Percentiles rank a stretch among this genome's conserved stretches.
Evolutionary conservation across 2,888 invertebrate species (phyloP).

Genomic region (Bedellia somnulentella): DNA sequence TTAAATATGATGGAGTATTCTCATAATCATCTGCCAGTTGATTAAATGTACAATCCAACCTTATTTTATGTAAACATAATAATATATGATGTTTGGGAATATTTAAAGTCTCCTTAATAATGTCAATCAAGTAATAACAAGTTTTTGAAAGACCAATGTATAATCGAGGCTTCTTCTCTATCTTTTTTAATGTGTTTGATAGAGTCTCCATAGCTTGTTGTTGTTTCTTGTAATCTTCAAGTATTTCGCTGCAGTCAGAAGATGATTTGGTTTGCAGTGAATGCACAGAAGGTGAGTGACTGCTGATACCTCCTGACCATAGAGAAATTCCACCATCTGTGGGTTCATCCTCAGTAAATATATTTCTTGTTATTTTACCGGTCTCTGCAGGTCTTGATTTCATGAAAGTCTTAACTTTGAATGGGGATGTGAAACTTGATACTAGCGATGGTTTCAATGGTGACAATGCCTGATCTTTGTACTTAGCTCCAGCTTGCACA

Average conservation of each 20-base stretch:
- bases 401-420: not conserved
- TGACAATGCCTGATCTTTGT: slow-evolving; percentile 8
- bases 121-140: slow-evolving; percentile 5
- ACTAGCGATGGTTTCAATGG: slow-evolving; percentile 6
- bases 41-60: slow-evolving; percentile 2
- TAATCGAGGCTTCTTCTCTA: slow-evolving; percentile 5
- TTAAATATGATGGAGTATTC: not conserved
- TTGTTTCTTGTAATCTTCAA: slow-evolving; percentile 10
- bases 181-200: slow-evolving; percentile 8
- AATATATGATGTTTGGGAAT: slow-evolving; percentile 3
- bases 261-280: slow-evolving; percentile 10
- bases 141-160: slow-evolving; percentile 7
- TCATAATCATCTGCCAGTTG: slow-evolving; percentile 3
- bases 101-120: slow-evolving; percentile 1
- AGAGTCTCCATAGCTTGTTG: slow-evolving; percentile 8
- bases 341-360: not conserved
- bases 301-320: not conserved
- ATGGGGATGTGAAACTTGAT: slow-evolving; percentile 7
- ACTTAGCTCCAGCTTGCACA: slow-evolving; percentile 6
- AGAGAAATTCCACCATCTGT: slow-evolving; percentile 1
- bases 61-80: slow-evolving; percentile 5
- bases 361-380: not conserved
- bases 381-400: not conserved
- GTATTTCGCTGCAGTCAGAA: slow-evolving; percentile 12
- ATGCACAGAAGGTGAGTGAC: slow-evolving; percentile 3